A percentile compares a stretch with the other conserved stretches of the same genome.
Evolutionary conservation across 2,113 vertebrate species (phyloP).

Genomic region (Tachuris rubrigastra): DNA sequence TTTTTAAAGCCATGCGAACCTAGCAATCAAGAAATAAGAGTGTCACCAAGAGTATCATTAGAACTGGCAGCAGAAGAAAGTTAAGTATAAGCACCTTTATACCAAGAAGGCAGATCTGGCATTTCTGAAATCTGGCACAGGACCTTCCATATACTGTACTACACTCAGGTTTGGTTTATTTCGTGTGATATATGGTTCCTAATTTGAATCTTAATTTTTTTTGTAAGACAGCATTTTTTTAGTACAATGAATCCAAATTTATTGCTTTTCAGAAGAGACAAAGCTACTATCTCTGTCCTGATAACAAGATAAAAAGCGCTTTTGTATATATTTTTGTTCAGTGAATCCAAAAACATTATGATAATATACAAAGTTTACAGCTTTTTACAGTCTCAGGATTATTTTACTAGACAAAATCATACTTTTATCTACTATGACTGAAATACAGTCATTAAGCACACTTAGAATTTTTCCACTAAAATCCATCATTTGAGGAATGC

Average conservation of each 20-base stretch:
- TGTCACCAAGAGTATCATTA: neutral
- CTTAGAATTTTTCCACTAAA: neutral
- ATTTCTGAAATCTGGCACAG: neutral
- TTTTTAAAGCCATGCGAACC: constrained; percentile 97
- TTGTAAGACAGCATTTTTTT: neutral
- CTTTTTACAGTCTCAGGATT: neutral
- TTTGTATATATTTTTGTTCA: neutral
- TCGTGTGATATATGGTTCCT: neutral
- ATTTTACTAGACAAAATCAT: neutral
- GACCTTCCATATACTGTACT: neutral
- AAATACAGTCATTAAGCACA: neutral
- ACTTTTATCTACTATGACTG: neutral
- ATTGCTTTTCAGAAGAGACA: neutral
- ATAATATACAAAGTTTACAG: neutral
- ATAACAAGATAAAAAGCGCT: neutral
- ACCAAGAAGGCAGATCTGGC: neutral
- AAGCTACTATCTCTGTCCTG: neutral
- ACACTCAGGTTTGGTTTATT: neutral
- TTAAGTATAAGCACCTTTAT: neutral
- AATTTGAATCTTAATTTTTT: neutral
- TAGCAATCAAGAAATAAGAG: constrained; percentile 44
- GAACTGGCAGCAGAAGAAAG: neutral
- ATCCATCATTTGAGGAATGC: neutral
- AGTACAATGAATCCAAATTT: neutral
- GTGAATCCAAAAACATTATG: neutral